Evolutionary conservation across 2,113 vertebrate species (phyloP), one percentile per base, ranked within the genome.

Genomic region (Anolis sagrei): DNA sequence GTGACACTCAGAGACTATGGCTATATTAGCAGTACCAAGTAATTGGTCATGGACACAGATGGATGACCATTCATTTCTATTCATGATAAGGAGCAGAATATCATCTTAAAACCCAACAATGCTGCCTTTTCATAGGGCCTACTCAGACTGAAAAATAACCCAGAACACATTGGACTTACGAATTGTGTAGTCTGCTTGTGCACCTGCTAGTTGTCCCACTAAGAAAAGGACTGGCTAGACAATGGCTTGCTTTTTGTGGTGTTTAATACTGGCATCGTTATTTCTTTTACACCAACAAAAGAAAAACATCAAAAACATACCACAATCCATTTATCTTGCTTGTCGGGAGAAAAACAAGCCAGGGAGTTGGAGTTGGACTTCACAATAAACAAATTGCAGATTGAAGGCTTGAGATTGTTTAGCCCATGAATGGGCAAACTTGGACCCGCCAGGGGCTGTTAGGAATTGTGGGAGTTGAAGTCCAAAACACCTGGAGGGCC

Each of bases 21-120:
- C 86, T 90, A 54, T 73, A 36, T 39, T 81, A 76, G 72, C 74
- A 58, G 48, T 61, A 49, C 66, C 72, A 76, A 82, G 27, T 0
- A 0, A 48, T 82, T 39, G 27, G 18, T 86, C 84, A 86, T 74
- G 72, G 58, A 81, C 51, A 75, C 16, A 66, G 19, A 0, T 80
- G 39, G 2, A n/a, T 51, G 68, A 79, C 44, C 61, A 66, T 66
- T 83, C 64, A 79, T 62, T 29, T 78, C 34, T 32, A 84, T 0
- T 0, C 64, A 80, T 23, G 18, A 5, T 14, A 10, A 88, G 48
- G 68, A 62, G n/a, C 11, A 49, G 39, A 66, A 66, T 6, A 29
- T 44, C 64, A 18, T 44, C 18, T 81, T 81, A 51, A 70, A 81
- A 75, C 21, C 11, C 48, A 34, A 25, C 25, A 23, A 64, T 54